Evolutionary conservation across 1,140 invertebrate genomes (phyloP), one percentile per base, ranked within the genome.

Genomic region (Ruditapes philippinarum): DNA sequence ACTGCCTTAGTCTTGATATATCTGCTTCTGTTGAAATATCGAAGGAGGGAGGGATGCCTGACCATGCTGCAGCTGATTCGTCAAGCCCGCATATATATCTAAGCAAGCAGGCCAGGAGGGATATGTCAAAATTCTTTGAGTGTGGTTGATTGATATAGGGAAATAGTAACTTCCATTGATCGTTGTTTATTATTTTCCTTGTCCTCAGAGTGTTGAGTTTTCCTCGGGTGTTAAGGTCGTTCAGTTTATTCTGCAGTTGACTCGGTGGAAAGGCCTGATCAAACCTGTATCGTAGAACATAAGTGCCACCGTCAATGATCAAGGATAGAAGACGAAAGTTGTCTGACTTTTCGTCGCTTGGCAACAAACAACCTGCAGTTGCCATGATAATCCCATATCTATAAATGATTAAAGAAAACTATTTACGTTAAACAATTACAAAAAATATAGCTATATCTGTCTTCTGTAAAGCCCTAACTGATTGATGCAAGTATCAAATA

Each of bases 321-420:
- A 54, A 54, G 22, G 22, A 54, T 22, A 54, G 22, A 54, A 54
- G 51, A 14, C 51, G 51, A 45, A 57, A 25, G 17, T 28, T 4
- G 36, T 84, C 81, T 3, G 14, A 40, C 9, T 49, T 49, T 17
- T 84, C 81, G 14, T 84, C 62, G n/a, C 45, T 38, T 36, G 11
- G 38, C n/a, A n/a, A n/a, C n/a, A n/a, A n/a, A n/a, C n/a, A n/a
- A n/a, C n/a, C n/a, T n/a, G n/a, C n/a, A n/a, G n/a, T n/a, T n/a
- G n/a, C n/a, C n/a, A n/a, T n/a, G n/a, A n/a, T n/a, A n/a, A n/a
- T n/a, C n/a, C n/a, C n/a, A n/a, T n/a, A n/a, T n/a, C n/a, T n/a
- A n/a, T n/a, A n/a, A n/a, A n/a, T n/a, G n/a, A n/a, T n/a, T n/a
- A n/a, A n/a, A n/a, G n/a, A n/a, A n/a, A n/a, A n/a, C n/a, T n/a